Evolutionary conservation across 2,797 vertebrate genomes (phyloP), one percentile per base, ranked within the genome.

Genomic region (Myripristis jacobus): DNA sequence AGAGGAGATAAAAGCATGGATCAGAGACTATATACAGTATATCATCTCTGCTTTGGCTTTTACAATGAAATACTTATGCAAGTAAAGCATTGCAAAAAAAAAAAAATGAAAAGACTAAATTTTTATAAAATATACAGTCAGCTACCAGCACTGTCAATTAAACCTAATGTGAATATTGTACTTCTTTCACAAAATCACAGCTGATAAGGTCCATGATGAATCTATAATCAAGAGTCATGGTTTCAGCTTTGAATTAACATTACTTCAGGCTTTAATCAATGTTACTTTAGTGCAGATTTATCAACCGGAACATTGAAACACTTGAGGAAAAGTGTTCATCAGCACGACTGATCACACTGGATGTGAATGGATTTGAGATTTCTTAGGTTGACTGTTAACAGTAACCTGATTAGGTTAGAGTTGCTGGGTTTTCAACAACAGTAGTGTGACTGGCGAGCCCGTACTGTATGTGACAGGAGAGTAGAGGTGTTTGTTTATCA

Each of bases 401-500:
- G 41, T 57, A 69, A 71, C 55, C 50, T 77, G 66, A 85, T 77
- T 62, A 34, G 69, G 41, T 84, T 66, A 70, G 16, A 24, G 41
- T 66, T 76, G 66, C 48, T 34, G 66, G 48, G 61, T 73, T 74
- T 81, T 86, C 48, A 74, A 44, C 66, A 62, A 59, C 70, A 68
- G 47, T 69, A 52, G 77, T 70, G 63, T 43, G 83, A 87, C 71
- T 70, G 71, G 69, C 53, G 68, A 73, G 62, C 56, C 18, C 24
- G 44, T 27, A n/a, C n/a, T 46, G 36, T 27, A 44, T 55, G 51
- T 44, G 71, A 71, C 36, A 34, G 51, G 54, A 69, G 55, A 76
- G 60, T 74, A 65, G 70, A 88, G 82, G 66, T 90, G 86, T 92
- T 93, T 93, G 88, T 93, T 93, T 93, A 91, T 92, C 85, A 81